Base-by-base conservation (phyloP, 1,140 invertebrate species). In the Pseudachorutes palmiensis region DNA sequence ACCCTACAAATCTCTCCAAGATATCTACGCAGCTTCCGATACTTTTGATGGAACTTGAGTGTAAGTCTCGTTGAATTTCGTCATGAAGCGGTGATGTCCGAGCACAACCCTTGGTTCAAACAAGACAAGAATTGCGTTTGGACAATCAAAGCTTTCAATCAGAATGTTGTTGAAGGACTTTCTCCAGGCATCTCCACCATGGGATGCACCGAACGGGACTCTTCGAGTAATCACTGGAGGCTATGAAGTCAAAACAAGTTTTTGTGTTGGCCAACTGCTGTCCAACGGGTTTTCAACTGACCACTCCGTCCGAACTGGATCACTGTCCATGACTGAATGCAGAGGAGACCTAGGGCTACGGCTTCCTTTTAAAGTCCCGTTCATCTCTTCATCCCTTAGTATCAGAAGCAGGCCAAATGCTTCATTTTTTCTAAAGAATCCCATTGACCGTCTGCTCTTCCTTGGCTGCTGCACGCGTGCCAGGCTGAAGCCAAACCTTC, bases 91-190 rank as follows among this genome's bases (percentile, higher is more conserved):
- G 65, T 77, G 76, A 77, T 77, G 76, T 77, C 76, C 76, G 72
- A 70, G 74, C 76, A 76, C 75, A 77, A 76, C 74, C 75, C 76
- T 77, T 77, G 76, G 36, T 72, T 67, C 55, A 51, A 51, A 67
- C 48, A 66, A 67, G 68, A 76, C 76, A 77, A 77, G 76, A 77
- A 77, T 77, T 77, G 76, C 76, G 76, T 77, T 77, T 77, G 76
- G 76, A 77, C 76, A 77, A 77, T 77, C 76, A 77, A 71, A 72
- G 76, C 75, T 75, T 76, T 72, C 55, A 58, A 58, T 41, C 36
- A 41, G 36, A 19, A 41, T 41, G 5, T 41, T 41, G 36, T 19
- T 41, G 36, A 41, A 41, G 5, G 36, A 41, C 19, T 5, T 9
- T 9, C 5, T 19, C 5, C 36, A 19, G 19, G 5, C 36, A 19